Evolutionary conservation across 1,140 invertebrate genomes (phyloP), one percentile per base, ranked within the genome.

Genomic region (Melitaea cinxia): DNA sequence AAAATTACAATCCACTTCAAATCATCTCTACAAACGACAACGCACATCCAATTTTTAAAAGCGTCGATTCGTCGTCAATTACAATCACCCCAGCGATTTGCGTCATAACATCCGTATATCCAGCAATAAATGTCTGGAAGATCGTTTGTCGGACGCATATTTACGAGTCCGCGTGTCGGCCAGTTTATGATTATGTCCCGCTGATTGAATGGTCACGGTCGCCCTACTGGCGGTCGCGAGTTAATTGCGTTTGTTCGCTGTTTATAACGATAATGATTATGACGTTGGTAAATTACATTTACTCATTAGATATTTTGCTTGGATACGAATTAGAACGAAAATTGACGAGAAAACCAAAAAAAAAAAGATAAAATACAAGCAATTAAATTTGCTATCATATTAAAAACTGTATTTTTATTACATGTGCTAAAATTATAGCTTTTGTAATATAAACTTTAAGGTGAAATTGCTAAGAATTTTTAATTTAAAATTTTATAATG

Each of bases 131-230:
- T 74, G 82, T 86, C 83, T 65, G 60, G 56, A 37, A 60, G 57
- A 61, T 65, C 70, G 69, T 69, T 70, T 66, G 65, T 71, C 70
- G 72, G 64, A 58, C 55, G 45, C 24, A 71, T 79, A 80, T 84
- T 86, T 86, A 83, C 76, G 77, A 78, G 68, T 57, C 68, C 70
- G 69, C 68, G 70, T 67, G 69, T 73, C 70, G 71, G 63, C 52
- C 47, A 26, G 61, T 88, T 88, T 86, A 88, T 82, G 83, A 88
- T 86, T 83, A 88, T 86, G 80, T 85, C 79, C 82, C 58, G 64
- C 78, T 86, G 85, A 88, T 85, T 85, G 85, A 88, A 88, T 88
- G 83, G 81, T 76, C 74, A 72, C 73, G 82, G 77, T 78, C 76
- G 72, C 82, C 80, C 82, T 77, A 80, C 75, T 68, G 60, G 52